Evolutionary conservation across 2,888 invertebrate genomes (phyloP).

Genomic region (Cylindroiulus punctatus): DNA sequence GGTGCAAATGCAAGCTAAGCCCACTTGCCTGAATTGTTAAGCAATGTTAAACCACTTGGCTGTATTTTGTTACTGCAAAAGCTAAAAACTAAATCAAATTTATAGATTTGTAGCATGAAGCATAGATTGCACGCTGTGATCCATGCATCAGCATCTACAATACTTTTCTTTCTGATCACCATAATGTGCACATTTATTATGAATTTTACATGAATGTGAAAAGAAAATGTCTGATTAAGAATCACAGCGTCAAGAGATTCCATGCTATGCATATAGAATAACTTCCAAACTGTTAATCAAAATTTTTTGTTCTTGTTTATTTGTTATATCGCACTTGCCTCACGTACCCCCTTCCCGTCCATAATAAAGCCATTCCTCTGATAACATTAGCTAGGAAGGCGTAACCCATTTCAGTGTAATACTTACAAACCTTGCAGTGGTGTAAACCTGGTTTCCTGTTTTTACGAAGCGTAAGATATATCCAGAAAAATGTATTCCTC

Average conservation of each 20-base stretch:
- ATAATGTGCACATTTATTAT: no score
- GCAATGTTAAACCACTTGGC: background rate
- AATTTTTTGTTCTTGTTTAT: no score
- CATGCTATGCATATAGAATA: no score
- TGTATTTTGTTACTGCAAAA: background rate
- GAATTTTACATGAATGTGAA: no score
- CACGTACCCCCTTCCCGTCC: background rate
- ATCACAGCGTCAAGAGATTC: no score
- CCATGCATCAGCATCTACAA: background rate
- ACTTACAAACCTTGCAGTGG: background rate
- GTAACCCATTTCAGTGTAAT: conserved; percentile 1
- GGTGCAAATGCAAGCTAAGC: background rate
- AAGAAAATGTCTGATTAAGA: no score
- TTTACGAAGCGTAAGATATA: background rate
- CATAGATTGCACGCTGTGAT: background rate
- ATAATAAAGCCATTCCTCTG: background rate
- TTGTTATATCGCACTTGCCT: no score
- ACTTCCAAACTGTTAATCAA: no score
- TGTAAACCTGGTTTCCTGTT: background rate
- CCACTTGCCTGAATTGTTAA: background rate
- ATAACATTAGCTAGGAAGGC: background rate
- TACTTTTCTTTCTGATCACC: no score
- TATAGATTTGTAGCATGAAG: no score
- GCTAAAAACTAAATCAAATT: no score
- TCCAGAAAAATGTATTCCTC: background rate